Percentiles rank a stretch among this genome's conserved stretches.
Evolutionary conservation across 2,797 vertebrate species (phyloP).

Genomic region (Merluccius polli): DNA sequence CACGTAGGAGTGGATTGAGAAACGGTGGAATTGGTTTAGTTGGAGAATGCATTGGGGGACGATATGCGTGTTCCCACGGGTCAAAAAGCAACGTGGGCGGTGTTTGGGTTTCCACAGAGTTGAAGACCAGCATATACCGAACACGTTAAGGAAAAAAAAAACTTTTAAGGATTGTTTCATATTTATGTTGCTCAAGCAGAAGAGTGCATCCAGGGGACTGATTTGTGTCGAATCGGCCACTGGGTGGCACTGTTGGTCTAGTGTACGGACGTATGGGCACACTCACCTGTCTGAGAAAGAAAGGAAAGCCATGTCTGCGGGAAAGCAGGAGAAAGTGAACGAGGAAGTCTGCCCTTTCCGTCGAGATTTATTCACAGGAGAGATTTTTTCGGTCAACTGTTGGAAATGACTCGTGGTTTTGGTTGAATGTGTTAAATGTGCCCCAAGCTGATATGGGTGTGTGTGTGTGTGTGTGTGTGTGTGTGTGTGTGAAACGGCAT

Average conservation of each 20-base stretch:
- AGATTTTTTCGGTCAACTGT: neutral
- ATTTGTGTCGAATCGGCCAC: slow-evolving; percentile 35
- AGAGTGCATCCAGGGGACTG: neutral
- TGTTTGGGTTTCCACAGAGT: neutral
- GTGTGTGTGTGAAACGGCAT: no score
- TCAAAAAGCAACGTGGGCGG: neutral
- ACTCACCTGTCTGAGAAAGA: neutral
- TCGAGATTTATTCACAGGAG: neutral
- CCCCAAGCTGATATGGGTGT: neutral
- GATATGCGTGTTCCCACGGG: neutral
- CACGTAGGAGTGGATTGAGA: neutral
- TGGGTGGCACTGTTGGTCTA: slow-evolving; percentile 70
- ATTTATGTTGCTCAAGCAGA: neutral
- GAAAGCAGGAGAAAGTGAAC: neutral
- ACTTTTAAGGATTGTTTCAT: neutral
- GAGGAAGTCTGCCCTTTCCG: slow-evolving; percentile 20
- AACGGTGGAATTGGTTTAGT: neutral
- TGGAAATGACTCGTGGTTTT: neutral
- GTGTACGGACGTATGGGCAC: neutral
- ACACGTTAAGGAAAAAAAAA: neutral
- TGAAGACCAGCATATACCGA: neutral
- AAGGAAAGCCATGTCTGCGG: slow-evolving; percentile 4
- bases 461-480: no score
- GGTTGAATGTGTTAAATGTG: neutral
- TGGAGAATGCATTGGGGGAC: neutral